phyloP scores from a whole-genome alignment of 2,113 vertebrate species.

The Chlorocebus sabaeus region DNA sequence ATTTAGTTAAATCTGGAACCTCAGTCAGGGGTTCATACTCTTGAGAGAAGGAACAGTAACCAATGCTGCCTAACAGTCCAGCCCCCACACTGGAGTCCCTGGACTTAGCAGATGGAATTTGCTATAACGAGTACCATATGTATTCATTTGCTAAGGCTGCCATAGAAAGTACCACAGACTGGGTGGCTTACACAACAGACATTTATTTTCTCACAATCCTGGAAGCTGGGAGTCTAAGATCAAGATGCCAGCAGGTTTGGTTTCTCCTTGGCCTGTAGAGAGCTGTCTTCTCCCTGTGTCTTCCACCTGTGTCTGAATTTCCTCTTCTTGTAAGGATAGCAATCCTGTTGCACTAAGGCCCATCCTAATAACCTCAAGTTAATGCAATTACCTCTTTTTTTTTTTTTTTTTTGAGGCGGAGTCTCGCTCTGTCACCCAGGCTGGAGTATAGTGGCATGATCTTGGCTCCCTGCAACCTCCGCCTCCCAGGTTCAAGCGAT shows the following conservation, averaged over 20 bases:
- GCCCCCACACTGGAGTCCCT: not conserved
- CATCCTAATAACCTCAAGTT: not conserved
- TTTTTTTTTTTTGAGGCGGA: not conserved
- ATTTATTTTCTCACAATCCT: not conserved
- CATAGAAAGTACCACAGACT: not conserved
- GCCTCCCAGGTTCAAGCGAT: no score
- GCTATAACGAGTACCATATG: not conserved
- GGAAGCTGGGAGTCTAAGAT: not conserved
- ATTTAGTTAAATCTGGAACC: not conserved
- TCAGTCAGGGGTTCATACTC: not conserved
- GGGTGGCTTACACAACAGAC: not conserved
- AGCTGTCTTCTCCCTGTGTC: not conserved
- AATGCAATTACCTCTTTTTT: not conserved
- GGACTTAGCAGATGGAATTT: not conserved
- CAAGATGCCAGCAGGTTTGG: not conserved
- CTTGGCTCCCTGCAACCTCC: no score
- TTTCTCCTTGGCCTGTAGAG: not conserved
- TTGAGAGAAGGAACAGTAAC: not conserved
- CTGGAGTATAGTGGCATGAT: no score
- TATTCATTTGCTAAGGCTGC: not conserved
- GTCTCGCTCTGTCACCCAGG: no score
- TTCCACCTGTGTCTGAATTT: not conserved
- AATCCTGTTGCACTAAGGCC: not conserved
- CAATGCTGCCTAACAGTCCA: not conserved
- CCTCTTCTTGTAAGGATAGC: not conserved